Evolutionary conservation across 2,113 vertebrate genomes (phyloP).

Genomic region (Cololabis saira): DNA sequence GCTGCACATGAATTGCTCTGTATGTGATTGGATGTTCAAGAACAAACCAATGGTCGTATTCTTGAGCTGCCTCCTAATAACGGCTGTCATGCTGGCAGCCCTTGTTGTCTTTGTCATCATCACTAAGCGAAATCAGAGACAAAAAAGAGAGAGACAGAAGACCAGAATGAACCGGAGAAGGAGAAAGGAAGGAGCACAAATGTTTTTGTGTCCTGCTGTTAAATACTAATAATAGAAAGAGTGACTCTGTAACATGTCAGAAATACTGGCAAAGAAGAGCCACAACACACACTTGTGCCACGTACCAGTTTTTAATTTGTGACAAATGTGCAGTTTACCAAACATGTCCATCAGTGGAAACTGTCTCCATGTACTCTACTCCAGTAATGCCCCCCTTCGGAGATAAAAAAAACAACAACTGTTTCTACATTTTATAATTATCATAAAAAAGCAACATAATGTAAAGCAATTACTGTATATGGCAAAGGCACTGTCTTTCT

Average conservation of each 20-base stretch:
- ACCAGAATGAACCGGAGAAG: constrained; percentile 29
- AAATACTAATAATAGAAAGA: constrained; percentile 20
- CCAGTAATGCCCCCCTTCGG: neutral
- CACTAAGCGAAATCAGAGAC: constrained; percentile 74
- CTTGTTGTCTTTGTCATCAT: constrained; percentile 78
- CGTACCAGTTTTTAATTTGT: constrained; percentile 6
- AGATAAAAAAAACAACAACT: neutral
- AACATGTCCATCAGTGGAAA: constrained; percentile 1
- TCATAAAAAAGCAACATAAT: too few relatives aligned
- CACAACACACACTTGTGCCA: neutral
- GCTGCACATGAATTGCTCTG: constrained; percentile 63
- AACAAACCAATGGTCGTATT: constrained; percentile 90
- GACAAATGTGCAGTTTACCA: constrained; percentile 25
- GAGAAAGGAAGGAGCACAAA: constrained; percentile 14
- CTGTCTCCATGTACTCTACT: neutral
- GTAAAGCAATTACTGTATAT: too few relatives aligned
- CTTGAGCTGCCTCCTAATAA: constrained; percentile 83
- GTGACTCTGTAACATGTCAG: constrained; percentile 7
- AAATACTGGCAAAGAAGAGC: constrained; percentile 3
- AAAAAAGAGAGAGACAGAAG: constrained; percentile 22
- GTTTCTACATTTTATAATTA: neutral
- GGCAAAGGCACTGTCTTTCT: too few relatives aligned
- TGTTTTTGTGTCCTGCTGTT: constrained; percentile 33
- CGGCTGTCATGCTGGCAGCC: constrained; percentile 78
- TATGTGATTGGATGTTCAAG: constrained; percentile 81